Evolutionary conservation across 2,888 invertebrate species (phyloP).

Genomic region (Lithophane socia): DNA sequence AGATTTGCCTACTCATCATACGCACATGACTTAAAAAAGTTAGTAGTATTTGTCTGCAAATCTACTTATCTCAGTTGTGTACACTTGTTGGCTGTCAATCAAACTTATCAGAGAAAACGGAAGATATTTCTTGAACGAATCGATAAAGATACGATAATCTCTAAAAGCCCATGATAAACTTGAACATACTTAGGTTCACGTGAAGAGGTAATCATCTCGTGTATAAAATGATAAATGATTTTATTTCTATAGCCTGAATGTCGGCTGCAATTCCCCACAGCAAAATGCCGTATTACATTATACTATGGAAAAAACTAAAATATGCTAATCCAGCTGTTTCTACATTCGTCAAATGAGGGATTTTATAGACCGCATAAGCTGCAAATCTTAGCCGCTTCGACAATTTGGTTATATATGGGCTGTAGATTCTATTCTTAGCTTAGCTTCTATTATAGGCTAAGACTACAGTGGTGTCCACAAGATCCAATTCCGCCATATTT

Average conservation of each 20-base stretch:
- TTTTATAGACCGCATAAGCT: neutral
- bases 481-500: neutral
- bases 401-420: neutral
- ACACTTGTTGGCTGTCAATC: conserved; percentile 8
- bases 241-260: too few species aligned
- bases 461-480: neutral
- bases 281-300: too few species aligned
- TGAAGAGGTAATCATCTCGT: neutral
- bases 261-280: too few species aligned
- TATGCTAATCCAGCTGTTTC: neutral
- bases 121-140: conserved; percentile 15
- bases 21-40: neutral
- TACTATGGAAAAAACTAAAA: neutral
- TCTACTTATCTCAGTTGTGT: neutral
- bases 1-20: neutral
- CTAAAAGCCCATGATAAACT: neutral
- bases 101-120: conserved; percentile 13
- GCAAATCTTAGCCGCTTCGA: too few species aligned
- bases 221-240: too few species aligned
- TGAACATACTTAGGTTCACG: neutral
- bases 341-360: neutral
- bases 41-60: neutral
- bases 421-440: neutral
- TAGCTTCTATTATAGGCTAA: too few species aligned
- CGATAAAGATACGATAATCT: conserved; percentile 3